A percentile compares a stretch with the other conserved stretches of the same genome.
Evolutionary conservation across 2,888 invertebrate species (phyloP).

Genomic region (Villa cingulata): DNA sequence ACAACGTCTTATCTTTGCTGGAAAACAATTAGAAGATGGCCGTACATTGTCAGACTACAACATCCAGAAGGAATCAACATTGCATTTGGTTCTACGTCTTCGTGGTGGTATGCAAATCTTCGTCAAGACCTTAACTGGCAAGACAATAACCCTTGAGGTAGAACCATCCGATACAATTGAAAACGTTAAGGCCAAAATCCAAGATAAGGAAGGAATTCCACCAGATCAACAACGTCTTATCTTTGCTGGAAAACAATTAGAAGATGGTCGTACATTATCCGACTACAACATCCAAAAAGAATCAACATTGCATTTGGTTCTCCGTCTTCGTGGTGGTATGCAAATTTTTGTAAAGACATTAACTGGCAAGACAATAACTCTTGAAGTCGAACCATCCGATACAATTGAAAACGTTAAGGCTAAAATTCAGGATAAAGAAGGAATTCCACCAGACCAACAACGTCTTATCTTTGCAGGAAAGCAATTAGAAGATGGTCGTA

Average conservation of each 20-base stretch:
- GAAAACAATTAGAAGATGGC: constrained; percentile 85
- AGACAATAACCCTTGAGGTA: constrained; percentile 23
- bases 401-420: constrained; percentile 92
- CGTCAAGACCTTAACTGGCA: constrained; percentile 25
- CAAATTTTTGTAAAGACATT: constrained; percentile 95
- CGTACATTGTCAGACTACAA: constrained; percentile 43
- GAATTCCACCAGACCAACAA: constrained; percentile 64
- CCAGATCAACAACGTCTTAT: constrained; percentile 26
- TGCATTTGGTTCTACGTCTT: constrained; percentile 28
- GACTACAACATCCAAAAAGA: constrained; percentile 27
- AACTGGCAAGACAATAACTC: constrained; percentile 88
- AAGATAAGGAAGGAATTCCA: constrained; percentile 25
- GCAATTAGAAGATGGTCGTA: constrained; percentile 82
- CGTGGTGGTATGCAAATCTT: constrained; percentile 52
- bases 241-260: constrained; percentile 34
- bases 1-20: constrained; percentile 75
- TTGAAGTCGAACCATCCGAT: constrained; percentile 85
- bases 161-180: constrained; percentile 24
- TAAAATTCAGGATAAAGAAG: constrained; percentile 84
- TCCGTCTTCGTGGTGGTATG: constrained; percentile 84
- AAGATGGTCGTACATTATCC: constrained; percentile 65
- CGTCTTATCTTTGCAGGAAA: constrained; percentile 81
- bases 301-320: constrained; percentile 45
- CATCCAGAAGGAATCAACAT: too few relatives aligned
- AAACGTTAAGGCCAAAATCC: constrained; percentile 25